phyloP scores from a whole-genome alignment of 2,888 invertebrate genomes.

The Criorhina ranunculi region DNA sequence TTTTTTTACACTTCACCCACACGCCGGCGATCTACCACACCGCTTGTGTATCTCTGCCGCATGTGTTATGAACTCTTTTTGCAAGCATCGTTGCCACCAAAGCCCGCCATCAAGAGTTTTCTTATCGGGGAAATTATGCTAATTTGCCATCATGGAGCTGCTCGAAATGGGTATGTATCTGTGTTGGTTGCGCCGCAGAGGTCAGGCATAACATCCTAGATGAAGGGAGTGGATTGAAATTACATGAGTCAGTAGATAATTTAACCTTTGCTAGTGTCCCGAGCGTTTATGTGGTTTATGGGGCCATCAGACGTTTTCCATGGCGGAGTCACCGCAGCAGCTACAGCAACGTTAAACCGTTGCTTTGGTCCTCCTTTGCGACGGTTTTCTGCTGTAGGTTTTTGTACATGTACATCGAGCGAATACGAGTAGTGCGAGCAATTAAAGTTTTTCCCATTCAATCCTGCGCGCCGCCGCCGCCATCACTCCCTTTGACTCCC shows the following conservation, averaged over 20 bases:
- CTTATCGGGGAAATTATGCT: slow-evolving; percentile 75
- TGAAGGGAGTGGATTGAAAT: slow-evolving; percentile 71
- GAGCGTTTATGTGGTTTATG: slow-evolving; percentile 75
- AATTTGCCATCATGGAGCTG: slow-evolving; percentile 73
- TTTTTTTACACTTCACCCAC: slow-evolving; percentile 1
- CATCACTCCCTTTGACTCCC: slow-evolving; percentile 11
- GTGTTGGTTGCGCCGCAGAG: slow-evolving; percentile 42
- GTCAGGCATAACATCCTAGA: slow-evolving; percentile 66
- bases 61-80: slow-evolving; percentile 71
- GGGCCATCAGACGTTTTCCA: slow-evolving; percentile 67
- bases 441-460: slow-evolving; percentile 63
- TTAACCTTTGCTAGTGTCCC: slow-evolving; percentile 75
- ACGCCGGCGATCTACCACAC: slow-evolving; percentile 24
- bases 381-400: slow-evolving; percentile 40
- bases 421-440: slow-evolving; percentile 66
- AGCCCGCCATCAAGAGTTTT: slow-evolving; percentile 70
- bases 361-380: slow-evolving; percentile 13
- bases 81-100: slow-evolving; percentile 38
- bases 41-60: slow-evolving; percentile 54
- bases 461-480: slow-evolving; percentile 18
- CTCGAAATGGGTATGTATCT: slow-evolving; percentile 47
- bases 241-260: slow-evolving; percentile 76
- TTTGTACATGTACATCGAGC: slow-evolving; percentile 51
- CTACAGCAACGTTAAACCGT: slow-evolving; percentile 47
- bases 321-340: slow-evolving; percentile 46